Evolutionary conservation across 2,888 invertebrate genomes (phyloP), one percentile per base, ranked within the genome.

Genomic region (Drosophila mercatorum): DNA sequence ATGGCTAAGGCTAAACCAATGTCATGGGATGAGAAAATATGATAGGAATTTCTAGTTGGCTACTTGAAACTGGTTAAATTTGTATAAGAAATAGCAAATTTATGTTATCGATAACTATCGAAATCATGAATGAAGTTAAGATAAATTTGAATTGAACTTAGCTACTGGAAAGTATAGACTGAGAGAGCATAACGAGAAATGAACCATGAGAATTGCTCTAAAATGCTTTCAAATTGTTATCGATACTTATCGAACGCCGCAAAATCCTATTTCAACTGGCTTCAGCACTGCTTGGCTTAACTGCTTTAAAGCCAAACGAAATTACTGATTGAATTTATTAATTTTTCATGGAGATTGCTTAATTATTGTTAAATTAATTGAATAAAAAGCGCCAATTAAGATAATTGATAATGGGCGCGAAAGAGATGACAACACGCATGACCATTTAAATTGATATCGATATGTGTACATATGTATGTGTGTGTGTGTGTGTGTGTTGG

Each of bases 361-460:
- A 53, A 53, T 40, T 40, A 38, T 53, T 41, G 55, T 55, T 31
- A 55, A 55, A 55, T 41, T 41, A 55, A 43, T 56, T 43, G 31
- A 22, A 43, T 56, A 26, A 43, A 56, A 43, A 26, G 38, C 73
- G 66, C 12, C 68, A 56, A 57, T 76, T 72, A 64, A 78, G 62
- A 64, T 65, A 74, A 78, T 73, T 78, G 65, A 12, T 17, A 26
- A 28, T 41, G 26, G 55, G 51, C 51, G 55, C 47, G 52, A 46
- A 66, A 43, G 59, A 62, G 69, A 60, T 38, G 38, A 38, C 38
- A 47, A 47, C 31, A 49, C 12, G 36, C 47, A 38, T 26, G n/a
- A 4, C 26, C 55, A n/a, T 26, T 28, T 47, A 40, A 28, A 60
- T 53, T 40, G 55, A 49, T 60, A 64, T 41, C 47, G 56, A 61